Conservation (phyloP, 2,113 vertebrate species). For the Recurvirostra avosetta region DNA sequence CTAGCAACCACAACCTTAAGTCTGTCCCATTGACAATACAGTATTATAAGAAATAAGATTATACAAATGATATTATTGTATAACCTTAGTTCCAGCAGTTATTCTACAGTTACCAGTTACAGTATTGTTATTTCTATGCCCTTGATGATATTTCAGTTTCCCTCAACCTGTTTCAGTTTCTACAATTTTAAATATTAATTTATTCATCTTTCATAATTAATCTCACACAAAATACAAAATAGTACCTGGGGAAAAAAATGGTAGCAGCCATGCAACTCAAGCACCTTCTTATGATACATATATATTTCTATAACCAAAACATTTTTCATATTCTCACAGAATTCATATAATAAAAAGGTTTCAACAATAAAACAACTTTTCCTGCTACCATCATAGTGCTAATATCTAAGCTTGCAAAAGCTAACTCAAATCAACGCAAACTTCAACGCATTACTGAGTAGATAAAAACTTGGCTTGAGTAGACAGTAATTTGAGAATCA, state of each 20-base stretch:
- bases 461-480: background rate
- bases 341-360: background rate
- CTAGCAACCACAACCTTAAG: background rate
- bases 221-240: background rate
- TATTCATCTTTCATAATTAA: background rate
- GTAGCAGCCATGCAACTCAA: background rate
- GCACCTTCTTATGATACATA: background rate
- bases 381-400: background rate
- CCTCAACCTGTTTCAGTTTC: background rate
- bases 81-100: background rate
- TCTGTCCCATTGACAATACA: background rate
- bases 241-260: accelerated
- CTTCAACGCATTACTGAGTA: background rate
- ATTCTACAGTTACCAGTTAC: background rate
- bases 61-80: background rate
- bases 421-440: background rate
- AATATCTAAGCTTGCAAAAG: background rate
- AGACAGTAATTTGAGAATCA: background rate
- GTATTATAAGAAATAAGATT: background rate
- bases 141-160: background rate
- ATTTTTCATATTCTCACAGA: background rate
- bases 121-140: background rate
- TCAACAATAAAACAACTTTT: background rate
- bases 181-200: background rate
- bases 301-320: background rate